Percentiles rank a stretch among this genome's conserved stretches.
Evolutionary conservation across 2,888 invertebrate genomes (phyloP).

Genomic region (Heteromurus nitidus): DNA sequence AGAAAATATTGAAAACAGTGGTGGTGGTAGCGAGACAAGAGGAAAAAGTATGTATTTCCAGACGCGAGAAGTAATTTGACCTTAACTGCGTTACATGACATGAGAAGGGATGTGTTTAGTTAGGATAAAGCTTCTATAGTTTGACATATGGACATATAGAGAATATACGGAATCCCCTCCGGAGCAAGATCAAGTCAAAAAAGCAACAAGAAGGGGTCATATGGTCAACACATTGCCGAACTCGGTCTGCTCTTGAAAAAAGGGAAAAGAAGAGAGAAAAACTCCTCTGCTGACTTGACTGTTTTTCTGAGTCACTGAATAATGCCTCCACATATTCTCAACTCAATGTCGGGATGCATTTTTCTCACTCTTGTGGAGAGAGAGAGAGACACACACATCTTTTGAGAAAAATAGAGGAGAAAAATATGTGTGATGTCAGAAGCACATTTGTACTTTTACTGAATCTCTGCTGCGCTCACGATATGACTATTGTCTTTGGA

Average conservation of each 20-base stretch:
- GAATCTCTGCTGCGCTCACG: conserved; percentile 2
- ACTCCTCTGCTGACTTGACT: conserved; percentile 60
- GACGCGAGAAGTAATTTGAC: conserved; percentile 61
- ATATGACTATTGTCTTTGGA: conserved; percentile 9
- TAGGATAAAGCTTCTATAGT: neutral
- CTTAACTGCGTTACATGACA: conserved; percentile 40
- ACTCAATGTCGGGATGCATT: neutral
- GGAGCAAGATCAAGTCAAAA: conserved; percentile 39
- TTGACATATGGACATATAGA: conserved; percentile 9
- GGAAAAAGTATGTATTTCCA: conserved; percentile 9
- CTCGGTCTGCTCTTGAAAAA: neutral
- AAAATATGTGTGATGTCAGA: no score
- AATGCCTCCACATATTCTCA: neutral
- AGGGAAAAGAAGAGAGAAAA: conserved; percentile 23
- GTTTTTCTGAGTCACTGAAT: conserved; percentile 60
- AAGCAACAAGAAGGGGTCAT: conserved; percentile 62
- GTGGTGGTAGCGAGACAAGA: conserved; percentile 28
- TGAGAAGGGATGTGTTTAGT: conserved; percentile 50
- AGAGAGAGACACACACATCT: no score
- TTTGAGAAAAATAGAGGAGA: no score
- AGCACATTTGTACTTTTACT: neutral
- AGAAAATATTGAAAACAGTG: conserved; percentile 12
- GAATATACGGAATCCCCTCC: conserved; percentile 44
- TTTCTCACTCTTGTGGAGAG: conserved; percentile 3
- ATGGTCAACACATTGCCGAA: conserved; percentile 65